phyloP scores from a whole-genome alignment of 2,888 invertebrate species.

The Melinaea marsaeus region DNA sequence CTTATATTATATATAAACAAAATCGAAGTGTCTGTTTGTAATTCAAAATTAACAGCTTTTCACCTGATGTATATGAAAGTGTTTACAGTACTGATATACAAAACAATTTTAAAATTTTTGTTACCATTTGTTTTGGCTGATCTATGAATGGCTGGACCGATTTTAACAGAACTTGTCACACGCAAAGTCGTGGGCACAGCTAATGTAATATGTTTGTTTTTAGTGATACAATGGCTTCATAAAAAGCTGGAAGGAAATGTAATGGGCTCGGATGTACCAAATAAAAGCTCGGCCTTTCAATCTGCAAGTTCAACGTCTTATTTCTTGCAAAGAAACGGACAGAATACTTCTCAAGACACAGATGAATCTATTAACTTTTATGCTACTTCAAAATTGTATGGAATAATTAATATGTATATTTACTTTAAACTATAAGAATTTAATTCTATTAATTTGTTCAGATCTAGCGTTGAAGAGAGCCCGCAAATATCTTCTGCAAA shows the following conservation, averaged over 20 bases:
- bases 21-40: too few species aligned
- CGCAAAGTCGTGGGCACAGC: too few species aligned
- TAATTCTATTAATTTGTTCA: slow-evolving; percentile 27
- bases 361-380: slow-evolving; percentile 70
- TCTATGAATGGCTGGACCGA: too few species aligned
- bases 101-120: too few species aligned
- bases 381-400: slow-evolving; percentile 66
- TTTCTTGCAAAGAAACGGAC: slow-evolving; percentile 48
- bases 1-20: slow-evolving; percentile 18
- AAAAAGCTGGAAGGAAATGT: slow-evolving; percentile 63
- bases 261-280: slow-evolving; percentile 39
- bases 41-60: too few species aligned
- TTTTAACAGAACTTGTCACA: too few species aligned
- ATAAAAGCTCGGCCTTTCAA: slow-evolving; percentile 38
- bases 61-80: too few species aligned
- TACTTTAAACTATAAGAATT: neutral
- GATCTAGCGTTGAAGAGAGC: slow-evolving; percentile 61
- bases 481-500: slow-evolving; percentile 42
- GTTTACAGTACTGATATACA: too few species aligned
- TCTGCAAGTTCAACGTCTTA: slow-evolving; percentile 61
- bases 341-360: slow-evolving; percentile 50
- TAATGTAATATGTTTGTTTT: slow-evolving; percentile 8
- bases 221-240: slow-evolving; percentile 75
- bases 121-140: too few species aligned
- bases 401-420: slow-evolving; percentile 4